Percentiles rank a stretch among this genome's conserved stretches.
Conservation (phyloP, 2,797 vertebrate species). For the Lemur catta region DNA sequence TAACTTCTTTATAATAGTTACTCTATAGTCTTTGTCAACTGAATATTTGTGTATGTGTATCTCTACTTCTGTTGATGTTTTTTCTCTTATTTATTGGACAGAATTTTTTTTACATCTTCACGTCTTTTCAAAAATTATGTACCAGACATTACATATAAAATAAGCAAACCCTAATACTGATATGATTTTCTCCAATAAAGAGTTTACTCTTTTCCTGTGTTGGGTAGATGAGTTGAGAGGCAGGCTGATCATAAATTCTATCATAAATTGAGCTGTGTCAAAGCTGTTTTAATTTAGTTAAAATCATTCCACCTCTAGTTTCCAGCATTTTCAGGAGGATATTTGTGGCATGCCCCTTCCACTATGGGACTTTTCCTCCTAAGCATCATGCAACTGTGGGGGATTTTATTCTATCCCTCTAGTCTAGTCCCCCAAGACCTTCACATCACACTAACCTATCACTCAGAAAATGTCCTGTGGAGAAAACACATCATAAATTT, state of each 20-base stretch:
- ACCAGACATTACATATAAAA: neutral
- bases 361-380: neutral
- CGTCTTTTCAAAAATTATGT: neutral
- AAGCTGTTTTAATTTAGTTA: neutral
- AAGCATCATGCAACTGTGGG: neutral
- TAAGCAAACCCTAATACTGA: neutral
- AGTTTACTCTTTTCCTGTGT: neutral
- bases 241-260: neutral
- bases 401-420: neutral
- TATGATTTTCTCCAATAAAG: neutral
- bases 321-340: neutral
- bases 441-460: neutral
- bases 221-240: neutral
- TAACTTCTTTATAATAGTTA: neutral
- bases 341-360: neutral
- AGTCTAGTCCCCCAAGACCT: accelerated
- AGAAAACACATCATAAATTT: neutral
- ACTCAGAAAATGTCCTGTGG: neutral
- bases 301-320: neutral
- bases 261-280: neutral
- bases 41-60: neutral
- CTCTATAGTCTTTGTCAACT: neutral
- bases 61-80: neutral
- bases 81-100: neutral
- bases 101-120: neutral